phyloP scores from a whole-genome alignment of 2,888 invertebrate genomes.

The Heliothis peltigera region DNA sequence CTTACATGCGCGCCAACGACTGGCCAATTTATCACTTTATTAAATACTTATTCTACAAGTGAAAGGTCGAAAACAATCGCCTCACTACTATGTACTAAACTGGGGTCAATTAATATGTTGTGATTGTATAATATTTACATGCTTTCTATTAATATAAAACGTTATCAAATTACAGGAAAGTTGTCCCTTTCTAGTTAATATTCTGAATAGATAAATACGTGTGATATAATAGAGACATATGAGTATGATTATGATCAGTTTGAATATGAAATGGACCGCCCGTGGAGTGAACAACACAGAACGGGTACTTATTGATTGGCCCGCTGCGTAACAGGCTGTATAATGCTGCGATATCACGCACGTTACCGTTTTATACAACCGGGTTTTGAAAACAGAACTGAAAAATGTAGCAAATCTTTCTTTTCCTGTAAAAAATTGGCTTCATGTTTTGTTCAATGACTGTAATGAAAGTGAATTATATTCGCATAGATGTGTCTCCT shows the following conservation, averaged over 20 bases:
- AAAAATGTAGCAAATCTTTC: not conserved
- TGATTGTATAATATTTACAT: slow-evolving; percentile 55
- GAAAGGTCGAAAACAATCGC: slow-evolving; percentile 51
- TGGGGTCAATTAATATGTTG: slow-evolving; percentile 47
- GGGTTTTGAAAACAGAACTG: not conserved
- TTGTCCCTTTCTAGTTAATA: slow-evolving; percentile 50
- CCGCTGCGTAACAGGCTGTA: slow-evolving; percentile 17
- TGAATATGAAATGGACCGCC: slow-evolving; percentile 55
- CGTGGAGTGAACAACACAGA: slow-evolving; percentile 42
- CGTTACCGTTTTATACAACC: slow-evolving; percentile 5
- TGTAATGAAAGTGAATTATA: not conserved
- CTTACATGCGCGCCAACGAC: slow-evolving; percentile 15
- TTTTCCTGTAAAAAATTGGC: not conserved
- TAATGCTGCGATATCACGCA: slow-evolving; percentile 23
- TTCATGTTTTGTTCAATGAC: too few relatives aligned
- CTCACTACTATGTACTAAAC: slow-evolving; percentile 39
- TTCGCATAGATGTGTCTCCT: too few relatives aligned
- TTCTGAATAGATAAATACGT: slow-evolving; percentile 52
- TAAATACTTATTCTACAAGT: slow-evolving; percentile 29
- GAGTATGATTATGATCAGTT: slow-evolving; percentile 46
- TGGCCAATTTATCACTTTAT: slow-evolving; percentile 16
- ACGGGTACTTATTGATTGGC: slow-evolving; percentile 35
- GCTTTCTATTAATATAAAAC: slow-evolving; percentile 53
- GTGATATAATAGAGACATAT: slow-evolving; percentile 45
- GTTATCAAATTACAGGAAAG: slow-evolving; percentile 47